Evolutionary conservation across 2,888 invertebrate species (phyloP).

Genomic region (Galerucella nymphaeae): DNA sequence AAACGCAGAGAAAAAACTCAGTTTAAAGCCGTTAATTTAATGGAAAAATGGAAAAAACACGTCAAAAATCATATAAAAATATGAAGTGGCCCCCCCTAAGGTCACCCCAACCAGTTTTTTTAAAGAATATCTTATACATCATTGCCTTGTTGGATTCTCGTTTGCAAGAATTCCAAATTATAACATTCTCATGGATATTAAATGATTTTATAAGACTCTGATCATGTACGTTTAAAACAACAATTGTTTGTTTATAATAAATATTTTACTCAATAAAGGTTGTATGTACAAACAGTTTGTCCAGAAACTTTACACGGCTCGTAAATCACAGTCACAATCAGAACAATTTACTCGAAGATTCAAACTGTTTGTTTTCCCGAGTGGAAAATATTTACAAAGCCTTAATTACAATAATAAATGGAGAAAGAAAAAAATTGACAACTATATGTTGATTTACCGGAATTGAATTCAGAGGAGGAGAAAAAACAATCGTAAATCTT

Average conservation of each 20-base stretch:
- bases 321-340: background rate
- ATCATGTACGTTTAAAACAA: background rate
- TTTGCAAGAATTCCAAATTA: too few species aligned
- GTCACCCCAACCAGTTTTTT: too few species aligned
- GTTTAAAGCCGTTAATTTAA: too few species aligned
- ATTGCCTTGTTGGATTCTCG: too few species aligned
- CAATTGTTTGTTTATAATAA: background rate
- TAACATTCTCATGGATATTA: background rate
- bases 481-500: conserved; percentile 31
- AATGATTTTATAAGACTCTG: conserved; percentile 2
- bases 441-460: background rate
- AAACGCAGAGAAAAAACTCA: too few species aligned
- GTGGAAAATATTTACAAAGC: background rate
- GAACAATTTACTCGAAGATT: background rate
- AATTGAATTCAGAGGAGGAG: conserved; percentile 11
- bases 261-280: too few species aligned
- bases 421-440: background rate
- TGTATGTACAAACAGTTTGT: too few species aligned
- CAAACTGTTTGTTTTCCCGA: background rate
- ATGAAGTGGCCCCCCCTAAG: too few species aligned
- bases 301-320: background rate
- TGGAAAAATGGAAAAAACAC: too few species aligned
- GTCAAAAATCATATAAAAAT: too few species aligned
- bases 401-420: conserved; percentile 13
- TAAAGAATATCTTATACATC: too few species aligned